Evolutionary conservation across 1,140 invertebrate species (phyloP).

Genomic region (Ceratina calcarata): DNA sequence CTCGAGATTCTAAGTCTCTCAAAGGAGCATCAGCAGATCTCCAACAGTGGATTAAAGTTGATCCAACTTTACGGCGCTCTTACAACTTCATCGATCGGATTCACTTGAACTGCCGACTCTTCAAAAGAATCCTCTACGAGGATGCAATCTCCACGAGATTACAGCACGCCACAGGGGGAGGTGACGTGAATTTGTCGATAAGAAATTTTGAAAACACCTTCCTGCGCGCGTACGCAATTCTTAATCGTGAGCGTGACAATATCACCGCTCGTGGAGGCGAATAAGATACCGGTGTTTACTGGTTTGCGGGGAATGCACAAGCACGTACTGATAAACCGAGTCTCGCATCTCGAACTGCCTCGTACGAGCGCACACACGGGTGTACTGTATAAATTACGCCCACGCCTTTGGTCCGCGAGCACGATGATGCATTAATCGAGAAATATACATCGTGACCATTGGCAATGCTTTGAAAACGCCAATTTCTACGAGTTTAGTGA

Average conservation of each 20-base stretch:
- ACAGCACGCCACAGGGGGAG: too few species aligned
- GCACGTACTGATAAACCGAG: constrained; percentile 1
- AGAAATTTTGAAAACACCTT: background rate
- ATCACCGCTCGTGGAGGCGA: background rate
- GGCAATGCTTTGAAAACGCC: too few species aligned
- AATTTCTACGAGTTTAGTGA: too few species aligned
- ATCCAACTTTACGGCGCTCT: background rate
- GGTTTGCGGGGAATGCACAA: background rate
- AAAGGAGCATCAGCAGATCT: background rate
- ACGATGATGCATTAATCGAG: constrained; percentile 16
- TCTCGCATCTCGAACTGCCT: constrained; percentile 3
- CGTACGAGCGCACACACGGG: background rate
- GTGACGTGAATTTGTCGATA: background rate
- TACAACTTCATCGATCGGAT: too few species aligned
- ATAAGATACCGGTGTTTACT: constrained; percentile 5
- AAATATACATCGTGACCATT: background rate
- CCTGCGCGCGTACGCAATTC: background rate
- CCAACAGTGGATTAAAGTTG: background rate
- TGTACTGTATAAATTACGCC: constrained; percentile 7
- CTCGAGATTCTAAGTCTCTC: constrained; percentile 3
- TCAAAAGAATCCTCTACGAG: too few species aligned
- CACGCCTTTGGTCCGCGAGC: background rate
- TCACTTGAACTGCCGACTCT: too few species aligned
- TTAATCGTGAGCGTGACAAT: background rate
- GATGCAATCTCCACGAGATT: too few species aligned